These are phyloP conservation scores for Zoanthus gigantus DNA, from an alignment of 92 coral and sea anemone genomes.

Conservation along the genomic window DNA sequence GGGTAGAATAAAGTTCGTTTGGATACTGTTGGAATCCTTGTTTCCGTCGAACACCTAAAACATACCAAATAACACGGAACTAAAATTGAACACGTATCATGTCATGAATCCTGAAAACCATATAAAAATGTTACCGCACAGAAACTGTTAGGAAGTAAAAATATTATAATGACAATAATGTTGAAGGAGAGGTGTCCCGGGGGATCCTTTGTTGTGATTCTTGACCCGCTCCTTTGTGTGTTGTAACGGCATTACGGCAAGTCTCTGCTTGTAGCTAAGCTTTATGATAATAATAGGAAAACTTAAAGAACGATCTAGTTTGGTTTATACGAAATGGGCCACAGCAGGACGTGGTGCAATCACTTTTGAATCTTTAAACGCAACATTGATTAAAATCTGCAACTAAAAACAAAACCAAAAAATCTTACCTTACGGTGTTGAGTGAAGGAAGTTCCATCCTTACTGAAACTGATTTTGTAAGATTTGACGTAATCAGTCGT, in stretches of 20 bases:
- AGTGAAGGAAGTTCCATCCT: constrained; percentile 70
- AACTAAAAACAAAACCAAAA: not conserved
- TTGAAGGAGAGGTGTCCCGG: too few species aligned
- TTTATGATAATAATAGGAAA: too few species aligned
- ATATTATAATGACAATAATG: too few species aligned
- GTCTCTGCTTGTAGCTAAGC: too few species aligned
- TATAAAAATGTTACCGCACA: too few species aligned
- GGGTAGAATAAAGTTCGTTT: constrained; percentile 78
- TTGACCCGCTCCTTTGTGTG: too few species aligned
- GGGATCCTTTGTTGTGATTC: too few species aligned
- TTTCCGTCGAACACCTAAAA: constrained; percentile 82
- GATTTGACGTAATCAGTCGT: constrained; percentile 80
- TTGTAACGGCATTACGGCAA: too few species aligned
- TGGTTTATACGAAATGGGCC: too few species aligned
- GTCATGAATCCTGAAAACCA: not conserved
- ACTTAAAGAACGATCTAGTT: too few species aligned
- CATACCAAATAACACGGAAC: not conserved
- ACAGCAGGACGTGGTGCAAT: too few species aligned
- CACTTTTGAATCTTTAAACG: not conserved
- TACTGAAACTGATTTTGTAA: constrained; percentile 75
- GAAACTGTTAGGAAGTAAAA: too few species aligned
- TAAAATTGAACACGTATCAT: not conserved
- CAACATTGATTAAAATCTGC: not conserved
- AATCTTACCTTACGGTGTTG: constrained; percentile 76
- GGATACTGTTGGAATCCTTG: constrained; percentile 61